Conservation (phyloP, 2,113 vertebrate species). For the Sprattus sprattus region DNA sequence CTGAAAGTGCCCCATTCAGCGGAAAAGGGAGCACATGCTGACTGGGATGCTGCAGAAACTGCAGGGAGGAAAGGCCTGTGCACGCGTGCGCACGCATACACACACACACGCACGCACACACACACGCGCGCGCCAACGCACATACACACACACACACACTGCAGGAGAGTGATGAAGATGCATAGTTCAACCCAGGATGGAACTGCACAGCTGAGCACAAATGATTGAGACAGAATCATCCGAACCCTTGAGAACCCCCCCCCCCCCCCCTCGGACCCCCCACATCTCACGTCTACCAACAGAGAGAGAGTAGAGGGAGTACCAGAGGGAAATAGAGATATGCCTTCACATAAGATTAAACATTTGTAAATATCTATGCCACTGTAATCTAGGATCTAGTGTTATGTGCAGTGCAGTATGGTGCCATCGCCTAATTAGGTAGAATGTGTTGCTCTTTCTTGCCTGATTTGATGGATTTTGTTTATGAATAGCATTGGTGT, state of each 20-base stretch:
- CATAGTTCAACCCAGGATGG: conserved; percentile 34
- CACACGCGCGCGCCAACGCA: conserved; percentile 7
- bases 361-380: not conserved
- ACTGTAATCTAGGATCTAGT: not conserved
- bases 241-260: conserved; percentile 35
- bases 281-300: not conserved
- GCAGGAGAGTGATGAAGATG: conserved; percentile 45
- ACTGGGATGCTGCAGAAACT: conserved; percentile 49
- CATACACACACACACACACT: conserved; percentile 9
- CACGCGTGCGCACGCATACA: not conserved
- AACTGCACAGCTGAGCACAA: conserved; percentile 36
- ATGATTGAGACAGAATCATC: conserved; percentile 43
- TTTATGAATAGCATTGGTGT: not conserved
- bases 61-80: conserved; percentile 31
- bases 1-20: conserved; percentile 53
- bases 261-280: conserved; percentile 14
- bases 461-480: not conserved
- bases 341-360: not conserved
- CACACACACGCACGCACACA: conserved; percentile 20
- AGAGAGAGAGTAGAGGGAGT: not conserved
- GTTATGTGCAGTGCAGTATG: not conserved
- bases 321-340: not conserved
- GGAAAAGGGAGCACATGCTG: conserved; percentile 50
- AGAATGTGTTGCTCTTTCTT: not conserved
- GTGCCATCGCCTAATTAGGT: not conserved